Percentiles rank a stretch among this genome's conserved stretches.
These are phyloP conservation scores for Ictidomys tridecemlineatus DNA, from an alignment of 2,113 vertebrate genomes.

Conservation along the genomic window DNA sequence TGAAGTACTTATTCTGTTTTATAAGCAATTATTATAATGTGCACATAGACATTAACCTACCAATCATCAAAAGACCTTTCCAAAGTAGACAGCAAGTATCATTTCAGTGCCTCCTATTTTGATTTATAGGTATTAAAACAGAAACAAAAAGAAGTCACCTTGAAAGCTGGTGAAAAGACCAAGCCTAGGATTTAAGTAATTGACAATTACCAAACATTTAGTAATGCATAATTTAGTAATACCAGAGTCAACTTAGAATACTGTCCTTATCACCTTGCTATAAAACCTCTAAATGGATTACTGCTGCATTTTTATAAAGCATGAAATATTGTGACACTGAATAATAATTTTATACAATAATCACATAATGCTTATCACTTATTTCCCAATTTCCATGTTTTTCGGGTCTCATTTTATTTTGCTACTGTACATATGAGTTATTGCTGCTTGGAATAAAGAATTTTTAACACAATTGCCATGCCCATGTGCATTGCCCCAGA, in stretches of 20 bases:
- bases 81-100: constrained; percentile 73
- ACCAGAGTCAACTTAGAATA: constrained; percentile 69
- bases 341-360: constrained; percentile 62
- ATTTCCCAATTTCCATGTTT: constrained; percentile 16
- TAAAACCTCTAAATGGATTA: constrained; percentile 67
- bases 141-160: constrained; percentile 77
- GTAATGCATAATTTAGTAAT: constrained; percentile 77
- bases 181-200: constrained; percentile 57
- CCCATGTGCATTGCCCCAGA: background rate
- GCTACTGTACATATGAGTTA: background rate
- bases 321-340: constrained; percentile 59
- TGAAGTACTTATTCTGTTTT: constrained; percentile 44
- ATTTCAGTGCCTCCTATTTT: constrained; percentile 66
- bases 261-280: constrained; percentile 68
- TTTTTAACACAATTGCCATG: background rate
- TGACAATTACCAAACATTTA: constrained; percentile 79
- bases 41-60: constrained; percentile 57
- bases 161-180: constrained; percentile 65
- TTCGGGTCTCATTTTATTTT: constrained; percentile 8
- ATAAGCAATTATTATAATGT: constrained; percentile 55
- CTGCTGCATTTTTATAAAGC: constrained; percentile 67
- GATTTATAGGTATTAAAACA: constrained; percentile 70
- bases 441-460: background rate
- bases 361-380: constrained; percentile 35
- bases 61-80: constrained; percentile 75